Percentiles rank a stretch among this genome's conserved stretches.
Evolutionary conservation across 2,797 vertebrate genomes (phyloP).

Genomic region (Phataginus tricuspis): DNA sequence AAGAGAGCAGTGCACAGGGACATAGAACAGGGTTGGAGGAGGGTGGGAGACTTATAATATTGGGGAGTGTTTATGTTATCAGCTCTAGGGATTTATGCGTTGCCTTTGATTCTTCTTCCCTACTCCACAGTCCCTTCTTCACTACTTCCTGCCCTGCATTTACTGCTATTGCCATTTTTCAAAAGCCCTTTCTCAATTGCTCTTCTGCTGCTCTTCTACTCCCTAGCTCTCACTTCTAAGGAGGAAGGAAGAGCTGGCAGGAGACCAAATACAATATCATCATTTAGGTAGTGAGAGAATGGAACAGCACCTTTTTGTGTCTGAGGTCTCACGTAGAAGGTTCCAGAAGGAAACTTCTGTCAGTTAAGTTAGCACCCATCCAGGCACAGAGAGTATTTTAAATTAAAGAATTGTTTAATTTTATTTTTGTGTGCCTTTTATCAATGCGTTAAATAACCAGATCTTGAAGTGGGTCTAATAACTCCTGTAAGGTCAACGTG

Average conservation of each 20-base stretch:
- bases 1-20: not conserved
- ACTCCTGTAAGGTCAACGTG: not conserved
- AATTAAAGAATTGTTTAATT: not conserved
- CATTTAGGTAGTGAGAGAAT: not conserved
- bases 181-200: not conserved
- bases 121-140: not conserved
- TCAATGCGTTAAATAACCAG: not conserved
- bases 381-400: not conserved
- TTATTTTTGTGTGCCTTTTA: not conserved
- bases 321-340: not conserved
- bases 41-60: not conserved
- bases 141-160: not conserved
- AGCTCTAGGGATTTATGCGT: not conserved
- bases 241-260: not conserved
- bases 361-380: not conserved
- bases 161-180: not conserved
- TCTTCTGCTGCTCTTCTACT: not conserved
- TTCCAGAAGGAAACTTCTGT: not conserved
- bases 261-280: not conserved
- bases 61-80: not conserved
- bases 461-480: not conserved
- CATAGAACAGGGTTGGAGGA: not conserved
- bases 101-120: not conserved
- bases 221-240: not conserved
- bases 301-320: not conserved